Evolutionary conservation across 2,797 vertebrate species (phyloP).

Genomic region (Phalanger gymnotis): DNA sequence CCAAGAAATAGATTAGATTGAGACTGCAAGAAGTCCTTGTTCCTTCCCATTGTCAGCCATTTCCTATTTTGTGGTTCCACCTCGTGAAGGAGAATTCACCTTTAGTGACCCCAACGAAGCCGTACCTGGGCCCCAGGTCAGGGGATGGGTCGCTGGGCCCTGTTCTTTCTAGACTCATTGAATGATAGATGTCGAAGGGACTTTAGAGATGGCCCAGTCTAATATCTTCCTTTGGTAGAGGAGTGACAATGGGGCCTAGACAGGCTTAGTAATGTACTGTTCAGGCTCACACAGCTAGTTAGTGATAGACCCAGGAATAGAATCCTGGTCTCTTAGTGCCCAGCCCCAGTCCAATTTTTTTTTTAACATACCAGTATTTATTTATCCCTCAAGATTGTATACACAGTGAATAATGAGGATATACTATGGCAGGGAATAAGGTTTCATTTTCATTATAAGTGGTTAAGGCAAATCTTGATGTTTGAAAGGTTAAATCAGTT

Average conservation of each 20-base stretch:
- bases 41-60: neutral
- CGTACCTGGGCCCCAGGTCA: neutral
- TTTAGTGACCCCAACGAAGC: conserved; percentile 6
- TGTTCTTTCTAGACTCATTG: neutral
- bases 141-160: neutral
- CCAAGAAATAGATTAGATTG: conserved; percentile 32
- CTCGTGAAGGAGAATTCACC: conserved; percentile 41
- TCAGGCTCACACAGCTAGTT: neutral
- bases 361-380: neutral
- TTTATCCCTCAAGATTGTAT: conserved; percentile 43
- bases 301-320: neutral
- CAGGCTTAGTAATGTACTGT: neutral
- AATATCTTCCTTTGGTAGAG: neutral
- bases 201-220: neutral
- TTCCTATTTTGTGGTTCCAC: conserved; percentile 30
- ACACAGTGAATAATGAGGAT: conserved; percentile 34
- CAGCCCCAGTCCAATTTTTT: neutral
- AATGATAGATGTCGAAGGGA: neutral
- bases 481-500: conserved; percentile 4
- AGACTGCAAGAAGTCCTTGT: conserved; percentile 4
- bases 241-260: neutral
- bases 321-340: neutral
- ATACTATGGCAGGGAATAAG: conserved; percentile 27
- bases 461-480: conserved; percentile 32
- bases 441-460: conserved; percentile 34